Evolutionary conservation across 2,113 vertebrate genomes (phyloP), one percentile per base, ranked within the genome.

Genomic region (Chunga burmeisteri): DNA sequence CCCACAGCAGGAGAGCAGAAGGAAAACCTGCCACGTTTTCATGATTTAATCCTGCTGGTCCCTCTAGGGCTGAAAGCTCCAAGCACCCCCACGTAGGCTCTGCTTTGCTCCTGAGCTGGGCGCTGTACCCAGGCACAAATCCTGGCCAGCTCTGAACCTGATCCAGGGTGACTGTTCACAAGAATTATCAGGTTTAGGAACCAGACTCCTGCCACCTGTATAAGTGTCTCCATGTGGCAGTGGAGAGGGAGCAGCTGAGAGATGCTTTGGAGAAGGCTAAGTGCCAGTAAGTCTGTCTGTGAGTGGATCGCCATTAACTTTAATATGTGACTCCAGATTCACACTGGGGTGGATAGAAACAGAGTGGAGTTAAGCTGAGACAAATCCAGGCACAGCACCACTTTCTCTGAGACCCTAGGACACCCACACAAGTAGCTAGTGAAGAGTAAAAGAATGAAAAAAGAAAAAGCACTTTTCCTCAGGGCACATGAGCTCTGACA

Each of bases 391-490:
- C 93, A 84, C 49, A 74, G 53, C 72, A 88, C 59, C 80, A 78
- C 95, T 94, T 92, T 94, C 95, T 71, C 92, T 2, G 3, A 88
- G 92, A 90, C 83, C 92, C 44, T 80, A 40, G 80, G 49, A 88
- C 90, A 94, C 68, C 82, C 81, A 81, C 94, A 88, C 86, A 94
- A 91, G 86, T 67, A 89, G 88, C 63, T 68, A 78, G 38, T 14
- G 61, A 93, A 75, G 77, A 93, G 59, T 67, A 70, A 96, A 96
- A 71, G 82, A 92, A 86, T 71, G 88, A 93, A 80, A 73, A 86
- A 92, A 95, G 86, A 83, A 94, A 91, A 86, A 95, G 68, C 72
- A 58, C 83, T 96, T 95, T 94, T 94, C 95, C 92, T 94, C 73
- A 20, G 91, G 88, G 94, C 94, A 83, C 59, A 50, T 44, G 86